A percentile compares a stretch with the other conserved stretches of the same genome.
phyloP scores from a whole-genome alignment of 2,113 vertebrate genomes.

The Pseudonaja textilis region DNA sequence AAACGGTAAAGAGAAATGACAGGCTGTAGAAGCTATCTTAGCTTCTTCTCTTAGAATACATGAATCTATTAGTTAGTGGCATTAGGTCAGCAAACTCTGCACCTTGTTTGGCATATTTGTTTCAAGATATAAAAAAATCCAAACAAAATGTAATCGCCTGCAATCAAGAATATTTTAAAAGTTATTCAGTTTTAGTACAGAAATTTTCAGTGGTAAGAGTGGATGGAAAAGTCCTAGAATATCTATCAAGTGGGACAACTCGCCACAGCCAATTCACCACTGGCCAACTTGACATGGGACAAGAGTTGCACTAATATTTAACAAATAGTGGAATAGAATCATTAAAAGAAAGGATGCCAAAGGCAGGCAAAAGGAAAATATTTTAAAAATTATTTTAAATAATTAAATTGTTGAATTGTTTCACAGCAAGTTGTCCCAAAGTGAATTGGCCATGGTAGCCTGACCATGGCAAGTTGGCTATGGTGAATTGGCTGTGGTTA shows the following conservation, averaged over 20 bases:
- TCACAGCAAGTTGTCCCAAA: no score
- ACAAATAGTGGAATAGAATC: neutral
- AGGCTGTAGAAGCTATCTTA: slow-evolving; percentile 23
- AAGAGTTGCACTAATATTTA: neutral
- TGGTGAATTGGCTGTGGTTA: no score
- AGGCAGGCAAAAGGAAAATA: neutral
- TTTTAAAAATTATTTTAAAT: no score
- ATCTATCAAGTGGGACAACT: neutral
- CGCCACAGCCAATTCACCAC: neutral
- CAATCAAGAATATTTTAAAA: neutral
- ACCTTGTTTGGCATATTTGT: neutral
- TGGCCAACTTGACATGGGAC: no score
- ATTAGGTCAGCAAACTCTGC: neutral
- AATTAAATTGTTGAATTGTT: no score
- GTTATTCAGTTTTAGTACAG: neutral
- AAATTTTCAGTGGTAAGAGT: neutral
- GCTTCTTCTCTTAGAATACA: neutral
- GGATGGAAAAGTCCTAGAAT: neutral
- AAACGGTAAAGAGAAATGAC: slow-evolving; percentile 49
- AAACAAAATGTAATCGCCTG: neutral
- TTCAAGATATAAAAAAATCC: neutral
- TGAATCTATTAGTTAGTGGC: neutral
- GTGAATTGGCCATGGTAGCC: no score
- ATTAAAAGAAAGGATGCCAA: neutral
- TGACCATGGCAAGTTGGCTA: no score